Percentiles rank a stretch among this genome's conserved stretches.
Conservation (phyloP, 2,797 vertebrate species). For the Halcyon smyrnensis region DNA sequence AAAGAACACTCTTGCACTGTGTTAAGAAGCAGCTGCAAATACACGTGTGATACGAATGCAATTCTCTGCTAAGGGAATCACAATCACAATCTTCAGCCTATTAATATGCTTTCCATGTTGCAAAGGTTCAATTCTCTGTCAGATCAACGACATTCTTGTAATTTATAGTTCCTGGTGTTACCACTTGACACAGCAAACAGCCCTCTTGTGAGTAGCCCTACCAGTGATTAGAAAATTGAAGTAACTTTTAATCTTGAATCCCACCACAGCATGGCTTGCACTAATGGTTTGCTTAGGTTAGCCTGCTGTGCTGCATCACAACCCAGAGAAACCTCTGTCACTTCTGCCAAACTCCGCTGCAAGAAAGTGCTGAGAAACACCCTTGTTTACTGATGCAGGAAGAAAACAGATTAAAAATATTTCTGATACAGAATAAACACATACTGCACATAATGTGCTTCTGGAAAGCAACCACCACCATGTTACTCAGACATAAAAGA, state of each 20-base stretch:
- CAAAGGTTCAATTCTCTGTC: slow-evolving; percentile 59
- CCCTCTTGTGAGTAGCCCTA: slow-evolving; percentile 2
- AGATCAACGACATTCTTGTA: slow-evolving; percentile 23
- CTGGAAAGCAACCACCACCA: not conserved
- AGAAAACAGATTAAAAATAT: not conserved
- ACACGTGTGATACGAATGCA: not conserved
- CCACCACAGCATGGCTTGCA: not conserved
- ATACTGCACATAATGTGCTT: not conserved
- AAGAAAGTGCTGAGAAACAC: not conserved
- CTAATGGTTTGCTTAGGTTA: slow-evolving; percentile 31
- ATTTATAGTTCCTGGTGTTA: slow-evolving; percentile 4
- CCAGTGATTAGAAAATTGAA: slow-evolving; percentile 60
- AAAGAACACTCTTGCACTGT: not conserved
- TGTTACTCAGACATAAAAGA: not conserved
- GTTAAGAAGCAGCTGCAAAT: not conserved
- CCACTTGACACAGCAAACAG: not conserved
- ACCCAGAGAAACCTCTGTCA: not conserved
- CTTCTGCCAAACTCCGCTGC: not conserved
- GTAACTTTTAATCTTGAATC: slow-evolving; percentile 52
- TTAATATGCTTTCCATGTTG: not conserved
- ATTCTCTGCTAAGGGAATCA: not conserved
- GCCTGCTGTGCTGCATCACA: not conserved
- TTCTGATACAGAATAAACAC: not conserved
- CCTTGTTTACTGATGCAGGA: not conserved
- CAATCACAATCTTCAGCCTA: not conserved